These are phyloP conservation scores for Tenthredo amoena DNA, from an alignment of 2,888 invertebrate genomes.

Conservation along the genomic window DNA sequence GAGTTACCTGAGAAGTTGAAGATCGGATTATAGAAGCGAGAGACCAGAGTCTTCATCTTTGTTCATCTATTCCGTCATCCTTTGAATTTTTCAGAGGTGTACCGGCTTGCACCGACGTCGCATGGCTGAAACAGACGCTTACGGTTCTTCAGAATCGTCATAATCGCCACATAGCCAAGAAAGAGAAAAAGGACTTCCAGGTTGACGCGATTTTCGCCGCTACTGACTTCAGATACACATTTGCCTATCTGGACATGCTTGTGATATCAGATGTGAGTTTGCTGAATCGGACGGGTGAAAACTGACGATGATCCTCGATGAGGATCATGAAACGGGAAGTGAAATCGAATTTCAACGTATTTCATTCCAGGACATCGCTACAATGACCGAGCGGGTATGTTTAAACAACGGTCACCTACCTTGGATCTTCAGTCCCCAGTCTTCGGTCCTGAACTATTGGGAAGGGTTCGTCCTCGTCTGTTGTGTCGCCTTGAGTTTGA, in stretches of 20 bases:
- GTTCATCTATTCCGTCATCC: neutral
- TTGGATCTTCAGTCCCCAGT: slow-evolving; percentile 8
- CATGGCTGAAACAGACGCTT: slow-evolving; percentile 35
- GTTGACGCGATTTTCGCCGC: neutral
- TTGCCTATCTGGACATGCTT: slow-evolving; percentile 27
- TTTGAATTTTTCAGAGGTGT: neutral
- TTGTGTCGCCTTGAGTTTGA: neutral
- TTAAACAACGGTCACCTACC: slow-evolving; percentile 32
- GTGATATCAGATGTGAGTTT: slow-evolving; percentile 36
- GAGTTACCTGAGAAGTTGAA: neutral
- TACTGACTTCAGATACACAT: slow-evolving; percentile 46
- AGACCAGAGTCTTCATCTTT: neutral
- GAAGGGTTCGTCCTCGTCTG: slow-evolving; percentile 5
- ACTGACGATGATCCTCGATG: neutral
- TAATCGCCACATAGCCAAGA: neutral
- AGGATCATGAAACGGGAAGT: neutral
- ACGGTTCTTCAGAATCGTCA: neutral
- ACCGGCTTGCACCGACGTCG: slow-evolving; percentile 36
- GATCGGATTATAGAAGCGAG: neutral
- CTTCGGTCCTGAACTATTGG: slow-evolving; percentile 33
- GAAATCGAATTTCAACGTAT: neutral
- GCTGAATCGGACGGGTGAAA: neutral
- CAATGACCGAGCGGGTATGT: slow-evolving; percentile 30
- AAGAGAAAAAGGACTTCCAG: neutral
- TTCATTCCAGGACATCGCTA: neutral